Conservation (phyloP, 2,113 vertebrate genomes). For the Elachura formosa region DNA sequence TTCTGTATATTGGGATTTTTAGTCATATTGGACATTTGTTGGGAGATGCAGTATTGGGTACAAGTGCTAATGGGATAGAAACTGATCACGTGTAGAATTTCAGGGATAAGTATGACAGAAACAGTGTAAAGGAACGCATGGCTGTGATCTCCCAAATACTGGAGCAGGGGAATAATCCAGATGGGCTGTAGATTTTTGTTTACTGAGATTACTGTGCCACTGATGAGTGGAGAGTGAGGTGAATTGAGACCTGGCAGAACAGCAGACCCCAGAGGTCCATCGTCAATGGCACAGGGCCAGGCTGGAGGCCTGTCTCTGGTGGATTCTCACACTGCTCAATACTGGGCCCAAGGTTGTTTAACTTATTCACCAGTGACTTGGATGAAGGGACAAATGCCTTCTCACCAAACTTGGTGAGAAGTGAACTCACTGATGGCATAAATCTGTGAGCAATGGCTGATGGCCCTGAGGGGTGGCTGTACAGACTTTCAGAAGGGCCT, state of each 20-base stretch:
- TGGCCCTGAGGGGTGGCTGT: background rate
- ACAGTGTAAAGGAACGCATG: background rate
- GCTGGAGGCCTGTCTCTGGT: background rate
- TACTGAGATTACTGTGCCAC: background rate
- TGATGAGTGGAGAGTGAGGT: background rate
- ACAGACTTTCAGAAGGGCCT: background rate
- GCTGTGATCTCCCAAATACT: background rate
- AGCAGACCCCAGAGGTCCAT: background rate
- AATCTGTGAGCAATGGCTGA: background rate
- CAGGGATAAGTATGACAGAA: background rate
- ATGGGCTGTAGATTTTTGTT: background rate
- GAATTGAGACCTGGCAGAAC: background rate
- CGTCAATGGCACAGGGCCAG: background rate
- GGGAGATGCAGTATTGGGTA: background rate
- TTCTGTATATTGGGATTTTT: background rate
- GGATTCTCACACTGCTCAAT: background rate
- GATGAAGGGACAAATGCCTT: background rate
- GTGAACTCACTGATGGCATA: background rate
- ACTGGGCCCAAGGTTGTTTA: background rate
- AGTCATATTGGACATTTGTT: fast-evolving
- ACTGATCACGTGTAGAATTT: background rate
- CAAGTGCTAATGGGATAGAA: background rate
- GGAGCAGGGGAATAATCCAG: fast-evolving
- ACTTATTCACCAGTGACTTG: background rate
- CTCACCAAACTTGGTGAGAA: too few relatives aligned